Evolutionary conservation across 2,888 invertebrate species (phyloP).

Genomic region (Dicyrtoma fusca): DNA sequence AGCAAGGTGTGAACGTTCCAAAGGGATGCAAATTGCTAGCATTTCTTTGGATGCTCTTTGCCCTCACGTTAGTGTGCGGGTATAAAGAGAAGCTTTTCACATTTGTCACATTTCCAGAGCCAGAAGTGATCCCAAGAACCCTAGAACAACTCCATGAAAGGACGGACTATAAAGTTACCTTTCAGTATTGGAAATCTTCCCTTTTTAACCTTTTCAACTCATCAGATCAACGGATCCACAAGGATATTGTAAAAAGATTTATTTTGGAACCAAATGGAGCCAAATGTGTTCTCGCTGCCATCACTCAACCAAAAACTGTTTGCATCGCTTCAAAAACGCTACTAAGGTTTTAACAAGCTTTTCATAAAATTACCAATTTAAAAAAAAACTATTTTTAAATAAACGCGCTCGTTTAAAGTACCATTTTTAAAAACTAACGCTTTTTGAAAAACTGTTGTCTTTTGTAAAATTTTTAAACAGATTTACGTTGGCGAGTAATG

Average conservation of each 20-base stretch:
- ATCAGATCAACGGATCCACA: slow-evolving; percentile 8
- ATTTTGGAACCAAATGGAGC: slow-evolving; percentile 3
- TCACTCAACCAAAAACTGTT: slow-evolving; percentile 13
- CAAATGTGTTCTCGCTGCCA: slow-evolving; percentile 4
- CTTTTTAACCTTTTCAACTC: slow-evolving; percentile 23
- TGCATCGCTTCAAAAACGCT: slow-evolving; percentile 25
- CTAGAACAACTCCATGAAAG: slow-evolving; percentile 19
- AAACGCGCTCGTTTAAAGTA: too few species aligned
- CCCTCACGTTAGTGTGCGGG: slow-evolving; percentile 6
- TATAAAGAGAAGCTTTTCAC: slow-evolving; percentile 39
- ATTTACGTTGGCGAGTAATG: slow-evolving; percentile 19
- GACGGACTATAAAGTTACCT: slow-evolving; percentile 22
- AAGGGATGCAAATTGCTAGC: slow-evolving; percentile 9
- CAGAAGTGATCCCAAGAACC: slow-evolving; percentile 21
- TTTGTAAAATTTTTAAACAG: too few species aligned
- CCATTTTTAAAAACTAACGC: too few species aligned
- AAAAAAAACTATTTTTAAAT: too few species aligned
- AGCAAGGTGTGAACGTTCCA: slow-evolving; percentile 20
- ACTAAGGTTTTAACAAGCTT: too few species aligned
- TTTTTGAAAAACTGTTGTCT: too few species aligned
- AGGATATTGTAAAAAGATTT: slow-evolving; percentile 9
- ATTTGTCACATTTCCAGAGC: slow-evolving; percentile 34
- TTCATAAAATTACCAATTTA: too few species aligned
- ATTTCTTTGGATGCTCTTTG: slow-evolving; percentile 27
- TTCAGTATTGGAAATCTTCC: slow-evolving; percentile 29